phyloP scores from a whole-genome alignment of 2,888 invertebrate genomes.

The Tipula helvola region DNA sequence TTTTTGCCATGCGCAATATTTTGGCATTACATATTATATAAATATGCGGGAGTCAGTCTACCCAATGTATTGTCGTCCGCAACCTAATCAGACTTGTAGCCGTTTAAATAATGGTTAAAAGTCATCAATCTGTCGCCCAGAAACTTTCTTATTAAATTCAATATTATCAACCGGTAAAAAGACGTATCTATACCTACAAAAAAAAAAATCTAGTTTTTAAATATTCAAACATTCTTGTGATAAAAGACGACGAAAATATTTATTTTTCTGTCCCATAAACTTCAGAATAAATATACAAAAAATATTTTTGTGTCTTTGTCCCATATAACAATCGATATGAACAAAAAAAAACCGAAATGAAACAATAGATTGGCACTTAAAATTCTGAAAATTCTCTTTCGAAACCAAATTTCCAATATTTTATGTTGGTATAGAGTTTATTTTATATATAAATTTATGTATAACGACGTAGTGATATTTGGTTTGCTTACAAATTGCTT shows the following conservation, averaged over 20 bases:
- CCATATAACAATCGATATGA: background rate
- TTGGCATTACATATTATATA: background rate
- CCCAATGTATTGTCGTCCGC: too few relatives aligned
- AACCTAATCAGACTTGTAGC: too few relatives aligned
- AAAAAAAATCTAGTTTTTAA: background rate
- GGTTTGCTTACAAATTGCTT: slow-evolving; percentile 9
- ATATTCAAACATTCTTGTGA: background rate
- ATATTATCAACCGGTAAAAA: background rate
- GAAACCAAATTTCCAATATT: background rate
- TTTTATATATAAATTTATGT: background rate
- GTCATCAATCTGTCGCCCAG: background rate
- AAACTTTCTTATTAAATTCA: background rate
- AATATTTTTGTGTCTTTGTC: background rate
- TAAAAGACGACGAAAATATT: background rate
- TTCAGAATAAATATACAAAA: background rate
- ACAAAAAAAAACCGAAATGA: background rate
- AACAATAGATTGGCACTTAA: slow-evolving; percentile 4
- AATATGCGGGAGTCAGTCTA: background rate
- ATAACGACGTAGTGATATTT: background rate
- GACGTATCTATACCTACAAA: background rate
- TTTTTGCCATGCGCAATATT: background rate
- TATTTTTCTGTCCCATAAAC: background rate
- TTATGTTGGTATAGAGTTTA: background rate
- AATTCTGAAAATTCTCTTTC: background rate
- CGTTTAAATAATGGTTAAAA: too few relatives aligned